Evolutionary conservation across 2,113 vertebrate genomes (phyloP), one percentile per base, ranked within the genome.

Genomic region (Prionailurus viverrinus): DNA sequence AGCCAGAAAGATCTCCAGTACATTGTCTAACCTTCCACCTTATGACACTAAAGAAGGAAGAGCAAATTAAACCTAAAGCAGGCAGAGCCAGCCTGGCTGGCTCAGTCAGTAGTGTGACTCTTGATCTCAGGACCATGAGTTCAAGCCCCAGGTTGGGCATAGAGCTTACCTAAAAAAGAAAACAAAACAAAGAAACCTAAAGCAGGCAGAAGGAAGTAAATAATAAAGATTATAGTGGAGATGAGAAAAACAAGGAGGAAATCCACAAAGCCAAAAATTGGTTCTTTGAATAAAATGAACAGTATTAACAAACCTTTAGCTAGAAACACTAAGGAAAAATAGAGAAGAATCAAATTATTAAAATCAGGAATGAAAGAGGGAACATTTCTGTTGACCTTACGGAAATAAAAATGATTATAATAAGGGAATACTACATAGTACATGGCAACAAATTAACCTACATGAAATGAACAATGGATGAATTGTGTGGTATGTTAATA

Each of bases 151-250:
- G 23, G 11, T 27, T 74, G 71, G 66, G 15, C 33, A 8, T n/a
- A n/a, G 31, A 69, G 33, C 33, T 69, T 69, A 69, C 15, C 21
- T 71, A 36, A 71, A 71, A 36, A n/a, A n/a, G 7, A 4, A 73
- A 73, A 21, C 36, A 41, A 73, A 73, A 73, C n/a, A 39, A 71
- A 73, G 18, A 23, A 89, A 63, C 7, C 63, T 84, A 71, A 92
- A 79, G n/a, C 31, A 83, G 36, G 51, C 19, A 78, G 39, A 63
- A 66, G 48, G 48, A 96, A 84, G 78, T 39, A 84, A 83, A 96
- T 61, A 66, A 74, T 55, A 61, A 96, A 96, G 78, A 83, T 63
- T 94, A 39, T 16, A 51, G 65, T 92, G 25, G 33, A 81, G 73
- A 71, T 88, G 58, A 51, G 85, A 39, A 84, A 78, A 93, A 83